Evolutionary conservation across 2,113 vertebrate species (phyloP).

Genomic region (Paraplagusia blochii): DNA sequence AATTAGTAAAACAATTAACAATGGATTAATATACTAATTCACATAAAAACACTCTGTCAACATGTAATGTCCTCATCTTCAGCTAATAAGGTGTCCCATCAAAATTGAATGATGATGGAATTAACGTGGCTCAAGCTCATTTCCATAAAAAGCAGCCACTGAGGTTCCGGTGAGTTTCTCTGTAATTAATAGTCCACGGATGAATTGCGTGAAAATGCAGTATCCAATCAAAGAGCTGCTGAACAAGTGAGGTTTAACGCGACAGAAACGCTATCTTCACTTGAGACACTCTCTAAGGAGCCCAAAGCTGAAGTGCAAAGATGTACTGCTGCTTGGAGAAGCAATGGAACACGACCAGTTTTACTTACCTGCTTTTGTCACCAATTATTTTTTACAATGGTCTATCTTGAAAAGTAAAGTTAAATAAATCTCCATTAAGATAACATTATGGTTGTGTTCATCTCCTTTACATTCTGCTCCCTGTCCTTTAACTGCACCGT

Average conservation of each 20-base stretch:
- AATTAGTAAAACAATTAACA: constrained; percentile 53
- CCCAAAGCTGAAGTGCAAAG: constrained; percentile 24
- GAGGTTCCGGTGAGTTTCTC: constrained; percentile 24
- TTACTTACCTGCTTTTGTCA: constrained; percentile 6
- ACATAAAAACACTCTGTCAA: constrained; percentile 26
- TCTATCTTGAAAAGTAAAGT: constrained; percentile 8
- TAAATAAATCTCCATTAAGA: neutral
- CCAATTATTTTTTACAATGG: neutral
- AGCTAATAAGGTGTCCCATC: constrained; percentile 42
- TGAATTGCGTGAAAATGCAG: constrained; percentile 17
- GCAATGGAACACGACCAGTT: constrained; percentile 15
- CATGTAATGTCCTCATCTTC: constrained; percentile 47
- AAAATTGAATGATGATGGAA: constrained; percentile 45
- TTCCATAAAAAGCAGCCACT: constrained; percentile 53
- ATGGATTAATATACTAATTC: constrained; percentile 7
- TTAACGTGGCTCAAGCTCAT: constrained; percentile 54
- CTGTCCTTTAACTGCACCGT: constrained; percentile 7
- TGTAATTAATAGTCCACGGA: constrained; percentile 37
- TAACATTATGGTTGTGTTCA: constrained; percentile 2
- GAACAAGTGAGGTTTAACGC: no score
- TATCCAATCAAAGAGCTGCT: neutral
- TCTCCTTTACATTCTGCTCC: constrained; percentile 8
- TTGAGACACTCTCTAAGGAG: constrained; percentile 7
- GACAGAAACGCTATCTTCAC: no score
- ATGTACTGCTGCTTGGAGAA: constrained; percentile 31